phyloP scores from a whole-genome alignment of 1,140 invertebrate species.

The Aethina tumida region DNA sequence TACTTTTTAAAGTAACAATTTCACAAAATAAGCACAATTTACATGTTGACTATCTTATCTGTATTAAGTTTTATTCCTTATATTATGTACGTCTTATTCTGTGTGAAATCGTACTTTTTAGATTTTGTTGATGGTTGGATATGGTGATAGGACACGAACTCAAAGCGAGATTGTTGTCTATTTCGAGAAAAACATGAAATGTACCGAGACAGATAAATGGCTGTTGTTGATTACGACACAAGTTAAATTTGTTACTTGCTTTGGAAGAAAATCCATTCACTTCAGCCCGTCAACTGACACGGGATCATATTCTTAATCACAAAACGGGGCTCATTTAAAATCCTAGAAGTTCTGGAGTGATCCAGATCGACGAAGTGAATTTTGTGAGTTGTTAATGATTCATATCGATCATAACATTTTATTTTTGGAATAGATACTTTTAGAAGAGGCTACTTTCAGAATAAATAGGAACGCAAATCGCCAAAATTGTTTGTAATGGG shows the following conservation, averaged over 20 bases:
- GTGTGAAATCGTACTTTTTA: not conserved
- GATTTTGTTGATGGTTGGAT: not conserved
- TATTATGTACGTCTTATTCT: not conserved
- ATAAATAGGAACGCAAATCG: too few species aligned
- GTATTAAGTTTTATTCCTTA: not conserved
- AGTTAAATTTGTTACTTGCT: too few species aligned
- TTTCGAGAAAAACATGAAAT: constrained; percentile 1
- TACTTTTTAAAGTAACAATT: too few species aligned
- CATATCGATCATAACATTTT: not conserved
- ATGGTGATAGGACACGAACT: too few species aligned
- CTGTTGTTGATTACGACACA: constrained; percentile 1
- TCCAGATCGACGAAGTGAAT: not conserved
- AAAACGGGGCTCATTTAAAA: too few species aligned
- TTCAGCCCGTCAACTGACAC: too few species aligned
- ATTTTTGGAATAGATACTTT: too few species aligned
- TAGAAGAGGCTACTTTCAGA: too few species aligned
- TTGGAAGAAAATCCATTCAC: too few species aligned
- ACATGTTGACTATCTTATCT: not conserved
- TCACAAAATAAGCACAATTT: too few species aligned
- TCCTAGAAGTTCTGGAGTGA: too few species aligned
- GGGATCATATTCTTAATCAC: too few species aligned
- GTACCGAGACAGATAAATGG: not conserved
- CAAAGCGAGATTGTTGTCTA: constrained; percentile 1
- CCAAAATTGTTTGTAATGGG: not conserved
- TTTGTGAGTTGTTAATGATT: not conserved